Percentiles rank a stretch among this genome's conserved stretches.
Evolutionary conservation across 1,140 invertebrate genomes (phyloP).

Genomic region (Trinorchestia longiramus): DNA sequence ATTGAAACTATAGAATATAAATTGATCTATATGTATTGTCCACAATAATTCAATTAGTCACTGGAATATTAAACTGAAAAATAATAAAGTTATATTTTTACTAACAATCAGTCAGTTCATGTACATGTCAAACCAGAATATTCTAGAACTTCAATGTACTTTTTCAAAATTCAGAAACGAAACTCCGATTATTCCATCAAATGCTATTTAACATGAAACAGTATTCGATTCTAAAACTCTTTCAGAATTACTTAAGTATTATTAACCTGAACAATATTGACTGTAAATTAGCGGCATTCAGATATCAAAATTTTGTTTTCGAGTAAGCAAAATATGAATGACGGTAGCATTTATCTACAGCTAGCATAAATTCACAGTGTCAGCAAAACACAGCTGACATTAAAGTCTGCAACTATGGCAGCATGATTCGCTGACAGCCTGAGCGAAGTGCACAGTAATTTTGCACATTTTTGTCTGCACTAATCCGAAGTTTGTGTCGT

Average conservation of each 20-base stretch:
- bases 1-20: neutral
- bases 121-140: neutral
- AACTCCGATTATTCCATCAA: neutral
- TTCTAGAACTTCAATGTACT: neutral
- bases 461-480: neutral
- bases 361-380: neutral
- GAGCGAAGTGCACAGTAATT: neutral
- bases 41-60: neutral
- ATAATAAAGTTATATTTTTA: no score
- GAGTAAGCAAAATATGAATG: neutral
- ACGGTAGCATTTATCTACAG: neutral
- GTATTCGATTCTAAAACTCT: neutral
- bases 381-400: neutral
- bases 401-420: neutral
- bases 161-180: neutral
- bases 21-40: neutral
- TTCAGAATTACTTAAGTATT: neutral
- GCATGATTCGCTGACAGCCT: neutral
- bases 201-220: neutral
- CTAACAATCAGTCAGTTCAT: neutral
- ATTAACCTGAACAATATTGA: no score
- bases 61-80: no score
- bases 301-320: neutral
- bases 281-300: no score
- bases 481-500: slow-evolving; percentile 17